These are phyloP conservation scores for Diplosoma virens DNA, from an alignment of 23 tunicate genomes.

Conservation along the genomic window DNA sequence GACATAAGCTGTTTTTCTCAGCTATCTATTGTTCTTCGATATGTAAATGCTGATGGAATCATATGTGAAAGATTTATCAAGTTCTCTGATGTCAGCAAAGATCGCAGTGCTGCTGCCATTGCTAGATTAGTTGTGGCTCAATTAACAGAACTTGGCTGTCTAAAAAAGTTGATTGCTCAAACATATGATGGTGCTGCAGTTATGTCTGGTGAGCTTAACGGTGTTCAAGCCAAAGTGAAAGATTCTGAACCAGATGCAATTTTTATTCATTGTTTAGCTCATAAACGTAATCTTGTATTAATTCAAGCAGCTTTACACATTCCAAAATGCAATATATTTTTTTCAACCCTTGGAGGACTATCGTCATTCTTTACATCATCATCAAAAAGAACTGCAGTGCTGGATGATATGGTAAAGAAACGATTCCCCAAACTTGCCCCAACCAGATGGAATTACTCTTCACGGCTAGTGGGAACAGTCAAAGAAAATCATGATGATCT, in stretches of 20 bases:
- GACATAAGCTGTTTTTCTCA: constrained; percentile 8
- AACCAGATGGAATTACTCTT: constrained; percentile 1
- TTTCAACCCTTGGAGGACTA: constrained; percentile 3
- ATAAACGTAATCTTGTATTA: neutral
- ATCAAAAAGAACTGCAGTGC: neutral
- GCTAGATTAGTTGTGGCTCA: constrained; percentile 8
- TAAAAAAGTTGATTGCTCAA: constrained; percentile 2
- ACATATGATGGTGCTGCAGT: constrained; percentile 18
- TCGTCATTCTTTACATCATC: constrained; percentile 3
- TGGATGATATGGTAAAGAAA: neutral
- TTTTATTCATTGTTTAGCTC: constrained; percentile 19
- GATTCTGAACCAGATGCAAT: constrained; percentile 9
- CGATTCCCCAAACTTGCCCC: constrained; percentile 1
- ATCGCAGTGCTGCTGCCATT: constrained; percentile 10
- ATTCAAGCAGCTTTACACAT: neutral
- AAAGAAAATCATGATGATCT: neutral
- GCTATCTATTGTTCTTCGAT: neutral
- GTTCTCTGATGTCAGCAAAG: constrained; percentile 11
- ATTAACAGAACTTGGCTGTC: constrained; percentile 12
- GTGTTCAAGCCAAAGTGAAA: constrained; percentile 17
- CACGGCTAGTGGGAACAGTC: constrained; percentile 2
- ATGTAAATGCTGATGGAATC: constrained; percentile 4
- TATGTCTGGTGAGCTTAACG: constrained; percentile 12
- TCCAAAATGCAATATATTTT: neutral
- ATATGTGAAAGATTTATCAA: constrained; percentile 11